These are phyloP conservation scores for Drosophila anomelani DNA, from an alignment of 2,888 invertebrate species.

Conservation along the genomic window DNA sequence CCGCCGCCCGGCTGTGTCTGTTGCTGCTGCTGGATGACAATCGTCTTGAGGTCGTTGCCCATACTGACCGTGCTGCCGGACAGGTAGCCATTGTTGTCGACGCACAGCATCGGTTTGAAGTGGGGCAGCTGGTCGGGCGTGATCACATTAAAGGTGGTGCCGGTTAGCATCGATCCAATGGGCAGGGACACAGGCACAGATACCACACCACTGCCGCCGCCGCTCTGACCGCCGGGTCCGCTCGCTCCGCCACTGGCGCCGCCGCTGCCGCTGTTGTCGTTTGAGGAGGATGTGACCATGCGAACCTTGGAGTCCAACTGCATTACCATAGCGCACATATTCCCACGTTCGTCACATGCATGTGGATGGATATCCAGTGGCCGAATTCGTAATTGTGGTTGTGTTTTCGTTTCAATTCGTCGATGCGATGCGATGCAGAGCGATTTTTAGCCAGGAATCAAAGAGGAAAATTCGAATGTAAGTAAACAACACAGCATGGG, in stretches of 20 bases:
- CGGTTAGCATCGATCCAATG: slow-evolving; percentile 92
- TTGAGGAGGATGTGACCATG: slow-evolving; percentile 83
- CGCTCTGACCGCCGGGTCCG: slow-evolving; percentile 23
- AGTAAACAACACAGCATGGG: slow-evolving; percentile 79
- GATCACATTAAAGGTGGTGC: slow-evolving; percentile 93
- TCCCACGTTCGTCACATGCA: slow-evolving; percentile 56
- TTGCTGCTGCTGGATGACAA: slow-evolving; percentile 88
- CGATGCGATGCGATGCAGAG: slow-evolving; percentile 27
- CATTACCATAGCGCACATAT: slow-evolving; percentile 76
- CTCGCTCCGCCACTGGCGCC: slow-evolving; percentile 53
- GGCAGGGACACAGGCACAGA: slow-evolving; percentile 86
- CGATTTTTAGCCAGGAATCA: slow-evolving; percentile 58
- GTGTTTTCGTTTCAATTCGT: slow-evolving; percentile 28
- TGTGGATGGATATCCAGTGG: slow-evolving; percentile 31
- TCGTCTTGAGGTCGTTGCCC: slow-evolving; percentile 89
- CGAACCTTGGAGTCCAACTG: slow-evolving; percentile 83
- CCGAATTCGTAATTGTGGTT: slow-evolving; percentile 25
- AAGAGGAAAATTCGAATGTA: slow-evolving; percentile 75
- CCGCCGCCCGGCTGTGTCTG: slow-evolving; percentile 53
- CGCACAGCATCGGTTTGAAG: slow-evolving; percentile 93
- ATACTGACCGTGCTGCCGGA: slow-evolving; percentile 88
- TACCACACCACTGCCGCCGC: slow-evolving; percentile 72
- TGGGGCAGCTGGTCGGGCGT: slow-evolving; percentile 93
- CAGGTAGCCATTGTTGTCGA: slow-evolving; percentile 93
- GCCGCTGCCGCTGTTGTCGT: slow-evolving; percentile 81